These are phyloP conservation scores for Decapterus maruadsi DNA, from an alignment of 2,797 vertebrate genomes.

Conservation along the genomic window DNA sequence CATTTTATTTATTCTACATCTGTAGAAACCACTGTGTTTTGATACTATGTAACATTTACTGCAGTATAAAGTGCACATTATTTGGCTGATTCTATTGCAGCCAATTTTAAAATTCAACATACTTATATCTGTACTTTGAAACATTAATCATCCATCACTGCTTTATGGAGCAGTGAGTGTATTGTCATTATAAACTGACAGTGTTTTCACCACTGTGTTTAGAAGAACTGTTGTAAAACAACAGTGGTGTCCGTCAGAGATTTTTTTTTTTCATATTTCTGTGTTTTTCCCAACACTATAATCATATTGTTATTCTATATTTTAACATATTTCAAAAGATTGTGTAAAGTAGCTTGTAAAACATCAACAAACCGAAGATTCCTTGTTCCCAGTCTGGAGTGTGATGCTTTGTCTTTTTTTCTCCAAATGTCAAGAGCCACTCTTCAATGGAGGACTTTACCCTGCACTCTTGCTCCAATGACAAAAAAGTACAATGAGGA, in stretches of 20 bases:
- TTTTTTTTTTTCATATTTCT: not conserved
- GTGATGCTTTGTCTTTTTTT: not conserved
- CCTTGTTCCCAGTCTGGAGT: constrained; percentile 19
- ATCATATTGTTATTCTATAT: not conserved
- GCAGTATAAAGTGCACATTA: not conserved
- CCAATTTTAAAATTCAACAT: constrained; percentile 24
- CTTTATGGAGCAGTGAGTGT: not conserved
- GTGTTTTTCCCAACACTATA: not conserved
- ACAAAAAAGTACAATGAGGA: constrained; percentile 65
- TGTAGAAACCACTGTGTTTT: not conserved
- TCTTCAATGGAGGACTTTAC: constrained; percentile 54
- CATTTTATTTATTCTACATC: not conserved
- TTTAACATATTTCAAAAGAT: constrained; percentile 17
- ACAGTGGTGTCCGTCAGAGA: constrained; percentile 13
- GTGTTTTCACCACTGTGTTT: not conserved
- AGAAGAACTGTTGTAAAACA: constrained; percentile 9
- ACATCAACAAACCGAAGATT: constrained; percentile 30
- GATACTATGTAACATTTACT: not conserved
- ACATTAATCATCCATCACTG: not conserved
- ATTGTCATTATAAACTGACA: constrained; percentile 11
- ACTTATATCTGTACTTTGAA: constrained; percentile 14
- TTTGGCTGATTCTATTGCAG: not conserved
- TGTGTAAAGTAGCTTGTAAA: constrained; percentile 25
- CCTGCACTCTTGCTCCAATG: constrained; percentile 51
- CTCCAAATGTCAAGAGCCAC: constrained; percentile 49